Evolutionary conservation across 2,113 vertebrate genomes (phyloP).

Genomic region (Rhizomys pruinosus): DNA sequence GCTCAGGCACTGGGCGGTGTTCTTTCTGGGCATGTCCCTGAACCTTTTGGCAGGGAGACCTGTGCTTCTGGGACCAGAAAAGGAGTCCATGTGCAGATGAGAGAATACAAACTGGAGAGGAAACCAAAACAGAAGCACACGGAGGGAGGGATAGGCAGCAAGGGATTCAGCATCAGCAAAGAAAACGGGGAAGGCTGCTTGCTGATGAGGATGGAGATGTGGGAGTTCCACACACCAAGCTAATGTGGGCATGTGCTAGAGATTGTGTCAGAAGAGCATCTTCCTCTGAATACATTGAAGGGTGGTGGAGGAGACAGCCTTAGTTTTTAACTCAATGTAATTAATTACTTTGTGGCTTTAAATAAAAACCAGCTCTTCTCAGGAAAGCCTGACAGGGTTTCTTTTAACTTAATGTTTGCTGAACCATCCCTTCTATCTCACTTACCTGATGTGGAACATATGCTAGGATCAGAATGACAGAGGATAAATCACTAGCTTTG

Average conservation of each 20-base stretch:
- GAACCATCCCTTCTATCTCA: constrained; percentile 76
- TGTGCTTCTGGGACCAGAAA: neutral
- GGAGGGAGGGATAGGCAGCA: neutral
- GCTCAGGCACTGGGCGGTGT: neutral
- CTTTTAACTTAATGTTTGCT: constrained; percentile 72
- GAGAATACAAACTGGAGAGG: neutral
- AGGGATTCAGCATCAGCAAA: neutral
- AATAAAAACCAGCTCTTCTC: constrained; percentile 76
- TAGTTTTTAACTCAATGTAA: constrained; percentile 57
- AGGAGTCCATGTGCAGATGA: accelerated
- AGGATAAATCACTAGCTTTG: constrained; percentile 87
- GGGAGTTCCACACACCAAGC: neutral
- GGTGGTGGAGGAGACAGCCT: constrained; percentile 1
- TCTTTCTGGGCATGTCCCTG: accelerated
- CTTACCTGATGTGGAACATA: constrained; percentile 86
- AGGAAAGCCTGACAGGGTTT: constrained; percentile 76
- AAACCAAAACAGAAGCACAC: neutral
- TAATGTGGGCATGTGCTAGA: accelerated
- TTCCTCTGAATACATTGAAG: neutral
- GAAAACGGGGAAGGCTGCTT: neutral
- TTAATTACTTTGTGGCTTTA: constrained; percentile 83
- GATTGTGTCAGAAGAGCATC: neutral
- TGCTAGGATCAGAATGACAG: constrained; percentile 83
- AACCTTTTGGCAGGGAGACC: neutral
- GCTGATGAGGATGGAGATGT: neutral